Evolutionary conservation across 2,113 vertebrate species (phyloP).

Genomic region (Tachuris rubrigastra): DNA sequence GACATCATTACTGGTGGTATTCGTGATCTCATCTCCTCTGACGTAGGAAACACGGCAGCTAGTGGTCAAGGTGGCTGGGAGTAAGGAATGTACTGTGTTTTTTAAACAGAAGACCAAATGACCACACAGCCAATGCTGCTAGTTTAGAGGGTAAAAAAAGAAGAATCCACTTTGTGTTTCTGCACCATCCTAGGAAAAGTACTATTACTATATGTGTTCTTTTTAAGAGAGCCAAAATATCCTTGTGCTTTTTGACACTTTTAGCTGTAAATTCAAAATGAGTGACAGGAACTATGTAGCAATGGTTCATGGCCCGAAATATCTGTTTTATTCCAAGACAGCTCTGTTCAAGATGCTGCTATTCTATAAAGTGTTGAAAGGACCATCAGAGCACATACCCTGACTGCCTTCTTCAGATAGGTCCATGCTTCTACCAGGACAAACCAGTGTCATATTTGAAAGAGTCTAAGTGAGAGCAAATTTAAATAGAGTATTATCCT

Average conservation of each 20-base stretch:
- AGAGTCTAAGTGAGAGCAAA: not conserved
- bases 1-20: constrained; percentile 16
- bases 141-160: not conserved
- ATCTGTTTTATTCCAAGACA: not conserved
- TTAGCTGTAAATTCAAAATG: not conserved
- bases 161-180: not conserved
- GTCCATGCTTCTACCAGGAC: not conserved
- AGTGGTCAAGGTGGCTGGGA: constrained; percentile 32
- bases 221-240: not conserved
- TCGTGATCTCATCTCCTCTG: constrained; percentile 43
- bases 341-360: not conserved
- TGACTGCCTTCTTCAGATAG: not conserved
- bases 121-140: not conserved
- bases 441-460: not conserved
- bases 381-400: not conserved
- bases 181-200: not conserved
- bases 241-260: not conserved
- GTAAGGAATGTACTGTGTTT: constrained; percentile 27
- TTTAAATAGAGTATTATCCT: not conserved
- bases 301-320: not conserved
- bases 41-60: not conserved
- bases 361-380: not conserved
- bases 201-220: not conserved
- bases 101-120: not conserved
- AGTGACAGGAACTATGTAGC: not conserved